A percentile compares a stretch with the other conserved stretches of the same genome.
Evolutionary conservation across 2,113 vertebrate species (phyloP).

Genomic region (Notechis scutatus): DNA sequence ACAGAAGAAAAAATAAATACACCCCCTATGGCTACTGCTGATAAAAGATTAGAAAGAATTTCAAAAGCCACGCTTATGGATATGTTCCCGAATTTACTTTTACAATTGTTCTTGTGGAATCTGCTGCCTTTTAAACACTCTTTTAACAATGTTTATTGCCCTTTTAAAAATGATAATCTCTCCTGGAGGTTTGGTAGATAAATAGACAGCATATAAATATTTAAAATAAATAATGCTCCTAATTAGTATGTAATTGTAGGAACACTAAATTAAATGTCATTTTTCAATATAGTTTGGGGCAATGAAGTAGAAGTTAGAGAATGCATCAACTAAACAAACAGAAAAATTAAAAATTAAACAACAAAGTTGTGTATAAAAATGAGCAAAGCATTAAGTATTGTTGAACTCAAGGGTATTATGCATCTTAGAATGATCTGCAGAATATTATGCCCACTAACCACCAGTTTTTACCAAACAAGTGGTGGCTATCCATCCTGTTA

Average conservation of each 20-base stretch:
- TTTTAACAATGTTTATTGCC: background rate
- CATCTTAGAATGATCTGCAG: background rate
- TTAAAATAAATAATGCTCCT: background rate
- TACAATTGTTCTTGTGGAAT: background rate
- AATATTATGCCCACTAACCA: background rate
- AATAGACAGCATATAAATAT: background rate
- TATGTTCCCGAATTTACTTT: background rate
- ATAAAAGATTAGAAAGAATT: background rate
- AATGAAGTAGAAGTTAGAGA: background rate
- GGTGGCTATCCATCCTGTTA: background rate
- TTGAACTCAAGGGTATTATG: background rate
- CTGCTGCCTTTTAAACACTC: background rate
- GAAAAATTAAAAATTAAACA: too few relatives aligned
- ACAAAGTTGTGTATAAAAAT: background rate
- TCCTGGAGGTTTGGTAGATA: background rate
- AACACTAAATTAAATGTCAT: background rate
- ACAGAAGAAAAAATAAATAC: background rate
- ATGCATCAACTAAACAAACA: background rate
- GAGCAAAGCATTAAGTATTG: background rate
- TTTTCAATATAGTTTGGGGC: background rate
- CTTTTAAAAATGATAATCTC: background rate
- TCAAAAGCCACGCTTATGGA: background rate
- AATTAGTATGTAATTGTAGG: background rate
- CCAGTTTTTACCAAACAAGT: background rate
- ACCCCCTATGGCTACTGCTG: background rate